Base-by-base conservation (phyloP, 2,113 vertebrate species). In the Echinops telfairi region DNA sequence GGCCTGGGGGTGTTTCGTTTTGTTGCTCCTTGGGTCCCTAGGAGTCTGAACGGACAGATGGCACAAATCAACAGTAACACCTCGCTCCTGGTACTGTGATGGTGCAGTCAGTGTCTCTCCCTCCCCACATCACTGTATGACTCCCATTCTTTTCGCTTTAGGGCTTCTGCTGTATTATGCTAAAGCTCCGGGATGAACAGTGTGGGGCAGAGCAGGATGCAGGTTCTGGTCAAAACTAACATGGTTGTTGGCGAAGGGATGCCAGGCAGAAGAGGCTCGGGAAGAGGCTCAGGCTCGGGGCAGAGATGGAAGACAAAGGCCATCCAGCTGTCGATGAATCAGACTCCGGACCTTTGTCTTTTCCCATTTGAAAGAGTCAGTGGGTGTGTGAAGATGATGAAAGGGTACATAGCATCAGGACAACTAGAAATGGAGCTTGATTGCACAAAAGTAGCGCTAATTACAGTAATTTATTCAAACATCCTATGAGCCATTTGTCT, bases 401-500 rank as follows among this genome's bases (percentile, higher is more conserved):
- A 86, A 80, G 70, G 64, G 58, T 86, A 53, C 14, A 2, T 33
- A 17, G 66, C 66, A 83, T 64, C 9, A 83, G 75, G 43, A 92
- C 93, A 95, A 93, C 31, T 71, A 88, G 92, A 95, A 85, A 89
- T 19, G 40, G 75, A 53, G 84, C 83, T 91, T 86, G 62, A 57
- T 68, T 60, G 19, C 36, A 68, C 22, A 40, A 86, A 93, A 88
- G 76, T 92, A 78, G 84, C 76, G 86, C 76, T 94, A 94, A 96
- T 95, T 94, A 89, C 27, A 94, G 89, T 91, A 81, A 89, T 94
- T 87, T 92, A 93, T 90, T 82, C 88, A 84, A 94, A 73, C 79
- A 94, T 88, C 86, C 83, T 66, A 89, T 75, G 60, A 94, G 95
- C 60, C 82, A 79, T 88, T 87, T 94, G 79, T 90, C 78, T 90